Evolutionary conservation across 2,797 vertebrate species (phyloP), one percentile per base, ranked within the genome.

Genomic region (Holocentrus rufus): DNA sequence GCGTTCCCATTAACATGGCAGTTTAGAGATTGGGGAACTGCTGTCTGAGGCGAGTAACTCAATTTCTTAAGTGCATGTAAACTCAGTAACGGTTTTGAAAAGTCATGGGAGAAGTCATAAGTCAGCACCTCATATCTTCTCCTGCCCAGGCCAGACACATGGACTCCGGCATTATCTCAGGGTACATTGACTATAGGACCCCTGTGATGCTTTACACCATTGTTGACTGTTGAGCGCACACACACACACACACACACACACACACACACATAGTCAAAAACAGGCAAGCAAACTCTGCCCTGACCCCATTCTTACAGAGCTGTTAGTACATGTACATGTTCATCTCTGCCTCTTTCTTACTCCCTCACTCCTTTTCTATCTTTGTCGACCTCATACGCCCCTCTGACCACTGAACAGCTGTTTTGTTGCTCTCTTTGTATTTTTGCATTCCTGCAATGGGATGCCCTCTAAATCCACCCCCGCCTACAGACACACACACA

Each of bases 331-430:
- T 50, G 22, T 60, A 10, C 17, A 17, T n/a, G 13, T 36, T 7
- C 9, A 7, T 36, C 34, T 36, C 34, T 36, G 4, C 9, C 34
- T 36, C 5, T 27, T 27, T 27, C 25, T 27, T 27, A 27, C 23
- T 5, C 11, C 11, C 6, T 34, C 1, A 18, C 50, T 22, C 8
- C 22, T 18, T 22, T 53, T 49, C 60, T 20, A 3, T 52, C 10
- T 36, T 8, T 18, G 31, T 55, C n/a, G 18, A 56, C 47, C 54
- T 68, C 23, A 7, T 44, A 68, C 47, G 20, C 34, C 47, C 63
- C 18, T 50, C 44, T 83, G 83, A 87, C 82, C 66, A 52, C 69
- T 73, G 20, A 80, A 61, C 84, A 85, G 83, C 83, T 81, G 86
- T 76, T 87, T 70, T 62, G 52, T 60, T 5, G 58, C 25, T 69